These are phyloP conservation scores for Dasyurus viverrinus DNA, from an alignment of 2,113 vertebrate genomes.

Conservation along the genomic window DNA sequence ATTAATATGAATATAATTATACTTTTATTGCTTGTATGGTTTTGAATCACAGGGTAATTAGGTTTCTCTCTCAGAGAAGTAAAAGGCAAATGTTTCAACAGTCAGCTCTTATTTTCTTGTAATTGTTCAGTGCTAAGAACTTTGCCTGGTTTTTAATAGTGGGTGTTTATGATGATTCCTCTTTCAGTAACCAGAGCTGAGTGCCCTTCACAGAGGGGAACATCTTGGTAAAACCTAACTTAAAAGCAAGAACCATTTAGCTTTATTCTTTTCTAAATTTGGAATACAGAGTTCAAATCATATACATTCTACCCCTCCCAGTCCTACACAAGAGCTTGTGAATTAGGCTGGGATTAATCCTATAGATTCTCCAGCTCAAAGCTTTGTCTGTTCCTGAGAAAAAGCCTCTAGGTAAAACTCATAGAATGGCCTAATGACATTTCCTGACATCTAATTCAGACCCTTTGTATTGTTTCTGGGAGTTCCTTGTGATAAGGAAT, in stretches of 20 bases:
- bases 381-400: not conserved
- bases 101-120: slow-evolving; percentile 45
- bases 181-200: not conserved
- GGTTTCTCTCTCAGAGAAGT: slow-evolving; percentile 68
- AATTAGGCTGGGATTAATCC: not conserved
- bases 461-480: not conserved
- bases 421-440: not conserved
- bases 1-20: slow-evolving; percentile 77
- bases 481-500: not conserved
- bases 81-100: slow-evolving; percentile 66
- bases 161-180: slow-evolving; percentile 39
- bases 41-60: slow-evolving; percentile 67
- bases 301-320: not conserved
- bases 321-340: not conserved
- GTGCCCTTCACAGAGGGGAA: not conserved
- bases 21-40: slow-evolving; percentile 77
- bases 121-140: slow-evolving; percentile 40
- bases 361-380: not conserved
- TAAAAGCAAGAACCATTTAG: not conserved
- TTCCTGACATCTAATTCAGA: not conserved
- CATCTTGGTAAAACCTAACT: slow-evolving; percentile 7
- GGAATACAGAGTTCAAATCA: not conserved
- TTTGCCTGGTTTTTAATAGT: slow-evolving; percentile 49
- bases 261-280: not conserved
- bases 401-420: not conserved